Conservation (phyloP, 2,797 vertebrate species). For the Chelmon rostratus region DNA sequence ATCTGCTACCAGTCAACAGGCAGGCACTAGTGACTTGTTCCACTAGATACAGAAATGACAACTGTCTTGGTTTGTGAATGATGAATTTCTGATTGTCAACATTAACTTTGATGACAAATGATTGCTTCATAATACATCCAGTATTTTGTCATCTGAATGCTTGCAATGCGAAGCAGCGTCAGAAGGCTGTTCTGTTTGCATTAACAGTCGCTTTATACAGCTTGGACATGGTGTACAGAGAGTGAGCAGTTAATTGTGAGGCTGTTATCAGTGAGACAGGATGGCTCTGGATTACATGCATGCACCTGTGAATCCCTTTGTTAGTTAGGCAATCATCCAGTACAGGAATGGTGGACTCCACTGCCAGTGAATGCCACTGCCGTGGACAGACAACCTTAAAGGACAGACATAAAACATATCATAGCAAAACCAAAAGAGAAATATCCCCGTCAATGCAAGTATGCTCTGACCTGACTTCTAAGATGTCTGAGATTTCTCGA, state of each 20-base stretch:
- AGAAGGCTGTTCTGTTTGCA: background rate
- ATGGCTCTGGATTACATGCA: background rate
- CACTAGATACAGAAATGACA: background rate
- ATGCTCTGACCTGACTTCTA: too few relatives aligned
- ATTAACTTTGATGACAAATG: background rate
- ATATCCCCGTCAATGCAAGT: background rate
- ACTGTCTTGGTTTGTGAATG: too few relatives aligned
- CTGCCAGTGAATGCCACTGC: background rate
- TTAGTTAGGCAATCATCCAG: background rate
- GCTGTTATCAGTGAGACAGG: background rate
- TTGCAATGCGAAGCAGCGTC: background rate
- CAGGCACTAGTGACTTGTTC: too few relatives aligned
- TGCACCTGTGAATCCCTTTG: background rate
- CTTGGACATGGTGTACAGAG: background rate
- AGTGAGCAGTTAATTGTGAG: background rate
- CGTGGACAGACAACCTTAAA: background rate
- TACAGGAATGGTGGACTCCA: background rate
- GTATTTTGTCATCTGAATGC: background rate
- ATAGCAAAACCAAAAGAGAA: background rate
- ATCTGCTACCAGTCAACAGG: too few relatives aligned
- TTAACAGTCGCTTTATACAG: background rate
- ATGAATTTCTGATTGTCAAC: background rate
- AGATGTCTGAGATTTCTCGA: constrained; percentile 12
- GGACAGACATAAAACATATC: background rate
- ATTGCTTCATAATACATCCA: background rate